Evolutionary conservation across 1,140 invertebrate genomes (phyloP).

Genomic region (Heliconius melpomene): DNA sequence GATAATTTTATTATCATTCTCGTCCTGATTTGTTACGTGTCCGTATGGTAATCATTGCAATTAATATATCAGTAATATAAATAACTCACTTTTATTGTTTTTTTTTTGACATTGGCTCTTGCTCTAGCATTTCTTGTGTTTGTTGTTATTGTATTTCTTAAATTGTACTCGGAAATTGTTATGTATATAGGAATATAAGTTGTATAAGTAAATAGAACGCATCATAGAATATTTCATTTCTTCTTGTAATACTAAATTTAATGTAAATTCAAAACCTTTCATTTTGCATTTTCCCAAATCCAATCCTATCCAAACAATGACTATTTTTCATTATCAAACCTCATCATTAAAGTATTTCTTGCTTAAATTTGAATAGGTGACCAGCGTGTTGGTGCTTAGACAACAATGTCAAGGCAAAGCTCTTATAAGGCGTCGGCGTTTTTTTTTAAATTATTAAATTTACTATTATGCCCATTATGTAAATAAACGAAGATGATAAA

Average conservation of each 20-base stretch:
- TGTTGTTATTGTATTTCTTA: background rate
- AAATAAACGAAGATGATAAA: conserved; percentile 1
- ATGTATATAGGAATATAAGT: background rate
- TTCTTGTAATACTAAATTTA: too few species aligned
- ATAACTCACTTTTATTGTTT: background rate
- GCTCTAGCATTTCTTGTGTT: background rate
- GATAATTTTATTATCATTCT: conserved; percentile 68
- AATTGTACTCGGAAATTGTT: background rate
- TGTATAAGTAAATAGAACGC: background rate
- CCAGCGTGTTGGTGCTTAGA: background rate
- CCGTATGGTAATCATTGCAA: conserved; percentile 13
- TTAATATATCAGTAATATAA: conserved; percentile 20
- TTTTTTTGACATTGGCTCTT: background rate
- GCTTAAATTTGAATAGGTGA: background rate
- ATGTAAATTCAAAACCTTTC: too few species aligned
- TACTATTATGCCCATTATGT: background rate
- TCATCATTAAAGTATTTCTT: background rate
- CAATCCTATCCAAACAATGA: too few species aligned
- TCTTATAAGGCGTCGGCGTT: too few species aligned
- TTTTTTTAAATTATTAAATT: background rate
- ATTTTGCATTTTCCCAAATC: too few species aligned
- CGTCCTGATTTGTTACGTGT: conserved; percentile 26
- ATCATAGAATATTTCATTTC: background rate
- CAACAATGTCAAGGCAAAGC: background rate
- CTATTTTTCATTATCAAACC: too few species aligned